Percentiles rank a stretch among this genome's conserved stretches.
Evolutionary conservation across 2,888 invertebrate genomes (phyloP).

Genomic region (Emmelina monodactyla): DNA sequence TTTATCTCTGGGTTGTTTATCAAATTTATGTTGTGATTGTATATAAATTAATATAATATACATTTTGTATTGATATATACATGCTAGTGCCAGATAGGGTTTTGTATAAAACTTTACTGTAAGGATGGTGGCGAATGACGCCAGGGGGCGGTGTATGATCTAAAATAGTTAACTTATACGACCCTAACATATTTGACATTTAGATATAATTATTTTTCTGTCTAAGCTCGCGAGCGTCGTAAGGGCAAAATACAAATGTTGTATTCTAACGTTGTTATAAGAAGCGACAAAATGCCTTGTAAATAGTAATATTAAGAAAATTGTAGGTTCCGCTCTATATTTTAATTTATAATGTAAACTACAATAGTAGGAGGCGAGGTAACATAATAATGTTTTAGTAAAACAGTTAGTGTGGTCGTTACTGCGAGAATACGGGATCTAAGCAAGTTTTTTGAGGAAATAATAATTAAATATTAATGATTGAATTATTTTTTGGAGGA

Average conservation of each 20-base stretch:
- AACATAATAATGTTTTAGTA: slow-evolving; percentile 38
- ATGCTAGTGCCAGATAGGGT: slow-evolving; percentile 63
- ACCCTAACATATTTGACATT: slow-evolving; percentile 1
- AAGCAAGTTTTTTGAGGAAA: slow-evolving; percentile 26
- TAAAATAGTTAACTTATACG: too few relatives aligned
- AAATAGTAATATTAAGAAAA: slow-evolving; percentile 55
- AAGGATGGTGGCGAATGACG: slow-evolving; percentile 14
- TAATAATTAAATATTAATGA: slow-evolving; percentile 9
- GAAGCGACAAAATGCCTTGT: slow-evolving; percentile 54
- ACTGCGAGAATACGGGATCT: slow-evolving; percentile 20
- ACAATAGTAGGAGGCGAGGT: slow-evolving; percentile 46
- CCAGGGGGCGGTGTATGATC: too few relatives aligned
- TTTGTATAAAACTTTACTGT: slow-evolving; percentile 57
- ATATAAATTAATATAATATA: slow-evolving; percentile 58
- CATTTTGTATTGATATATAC: slow-evolving; percentile 64
- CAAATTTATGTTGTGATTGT: slow-evolving; percentile 64
- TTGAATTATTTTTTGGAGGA: slow-evolving; percentile 27
- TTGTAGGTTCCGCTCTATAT: slow-evolving; percentile 61
- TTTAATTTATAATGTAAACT: slow-evolving; percentile 61
- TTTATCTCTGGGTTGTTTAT: slow-evolving; percentile 59
- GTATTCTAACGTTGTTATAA: slow-evolving; percentile 26
- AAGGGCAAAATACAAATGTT: slow-evolving; percentile 24
- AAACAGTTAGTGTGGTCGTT: slow-evolving; percentile 22
- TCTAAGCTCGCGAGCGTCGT: slow-evolving; percentile 7
- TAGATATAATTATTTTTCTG: neutral